Evolutionary conservation across 2,113 vertebrate species (phyloP), one percentile per base, ranked within the genome.

Genomic region (Protobothrops mucrosquamatus): DNA sequence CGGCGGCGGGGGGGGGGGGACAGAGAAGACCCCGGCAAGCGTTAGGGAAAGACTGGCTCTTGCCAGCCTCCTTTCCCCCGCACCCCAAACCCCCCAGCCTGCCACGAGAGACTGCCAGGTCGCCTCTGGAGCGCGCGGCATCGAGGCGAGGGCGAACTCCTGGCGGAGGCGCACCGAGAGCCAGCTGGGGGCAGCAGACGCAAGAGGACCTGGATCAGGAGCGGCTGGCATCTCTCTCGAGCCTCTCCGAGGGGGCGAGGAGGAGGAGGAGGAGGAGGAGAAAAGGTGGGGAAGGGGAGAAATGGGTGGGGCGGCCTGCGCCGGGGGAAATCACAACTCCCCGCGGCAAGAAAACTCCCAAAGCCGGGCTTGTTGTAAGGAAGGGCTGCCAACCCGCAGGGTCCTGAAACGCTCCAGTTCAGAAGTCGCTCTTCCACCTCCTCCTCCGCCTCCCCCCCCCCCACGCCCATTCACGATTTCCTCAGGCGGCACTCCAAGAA

Each of bases 171-270:
- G 52, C 14, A 3, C 4, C 89, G 74, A 46, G 7, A 90, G 56
- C 92, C 92, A 93, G 92, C 20, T 93, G 92, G 88, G 92, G 92
- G 92, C 92, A 93, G 92, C 92, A 93, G 74, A 90, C 39, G 89
- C 92, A 87, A 87, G 22, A 92, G 87, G 91, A 92, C 55, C 74
- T 64, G 89, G 74, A 48, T 64, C 55, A 52, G 92, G 74, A 85
- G 55, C 56, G 26, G 56, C 56, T 61, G 74, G 57, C 74, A 48
- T 46, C 18, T 11, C 24, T 11, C 74, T 23, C 51, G 7, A 39
- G 86, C 59, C 85, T 22, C 87, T 29, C 51, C 39, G 81, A 15
- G 8, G 51, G 43, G 5, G 46, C 46, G 39, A 86, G 54, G 7
- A 39, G 39, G 39, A 39, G 39, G 39, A 39, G 39, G 39, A n/a